These are phyloP conservation scores for Tethya wilhelma DNA, from an alignment of 37 sponge, comb jelly and placozoan genomes.

Conservation along the genomic window DNA sequence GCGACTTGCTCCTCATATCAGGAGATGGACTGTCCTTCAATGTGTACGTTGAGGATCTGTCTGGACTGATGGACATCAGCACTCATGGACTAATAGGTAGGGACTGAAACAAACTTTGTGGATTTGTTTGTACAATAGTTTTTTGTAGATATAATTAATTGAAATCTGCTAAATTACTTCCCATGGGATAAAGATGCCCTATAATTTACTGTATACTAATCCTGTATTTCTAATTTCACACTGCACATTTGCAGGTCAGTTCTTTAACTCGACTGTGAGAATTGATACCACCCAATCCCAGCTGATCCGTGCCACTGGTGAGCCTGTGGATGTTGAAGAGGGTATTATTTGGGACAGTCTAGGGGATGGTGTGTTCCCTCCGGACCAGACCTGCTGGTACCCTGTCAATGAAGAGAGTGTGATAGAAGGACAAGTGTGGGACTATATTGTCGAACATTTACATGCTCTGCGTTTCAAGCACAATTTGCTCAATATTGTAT, in stretches of 20 bases:
- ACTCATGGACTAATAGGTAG: conserved; percentile 32
- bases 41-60: conserved; percentile 26
- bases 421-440: conserved; percentile 12
- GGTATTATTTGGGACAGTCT: conserved; percentile 27
- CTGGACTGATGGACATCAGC: background rate
- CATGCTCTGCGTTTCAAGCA: background rate
- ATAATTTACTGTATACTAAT: too few species aligned
- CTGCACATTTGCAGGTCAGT: conserved; percentile 39
- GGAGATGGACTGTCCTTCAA: conserved; percentile 13
- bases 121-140: too few species aligned
- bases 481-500: background rate
- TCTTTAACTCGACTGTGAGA: conserved; percentile 7
- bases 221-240: too few species aligned
- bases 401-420: conserved; percentile 9
- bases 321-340: background rate
- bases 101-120: too few species aligned
- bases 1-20: background rate
- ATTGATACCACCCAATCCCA: background rate
- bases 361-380: background rate
- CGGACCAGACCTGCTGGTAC: conserved; percentile 32
- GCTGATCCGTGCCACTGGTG: background rate
- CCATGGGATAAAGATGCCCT: too few species aligned
- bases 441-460: conserved; percentile 26
- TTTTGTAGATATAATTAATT: too few species aligned
- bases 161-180: too few species aligned